phyloP scores from a whole-genome alignment of 2,797 vertebrate species.

The Rhinella marina region DNA sequence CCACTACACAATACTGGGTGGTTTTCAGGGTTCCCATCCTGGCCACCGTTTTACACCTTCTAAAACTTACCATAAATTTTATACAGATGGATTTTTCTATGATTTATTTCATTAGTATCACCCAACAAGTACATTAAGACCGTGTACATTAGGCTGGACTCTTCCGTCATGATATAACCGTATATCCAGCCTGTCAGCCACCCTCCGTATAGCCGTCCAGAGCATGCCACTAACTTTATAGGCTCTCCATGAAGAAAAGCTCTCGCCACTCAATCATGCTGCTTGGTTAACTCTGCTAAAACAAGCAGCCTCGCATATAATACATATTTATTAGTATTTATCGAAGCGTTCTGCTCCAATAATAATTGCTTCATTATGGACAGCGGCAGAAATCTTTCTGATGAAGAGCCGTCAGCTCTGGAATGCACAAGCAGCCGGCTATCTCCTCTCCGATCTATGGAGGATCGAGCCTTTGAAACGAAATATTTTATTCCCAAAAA shows the following conservation, averaged over 20 bases:
- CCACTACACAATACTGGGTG: neutral
- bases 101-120: neutral
- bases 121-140: too few relatives aligned
- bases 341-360: slow-evolving; percentile 60
- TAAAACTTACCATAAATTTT: neutral
- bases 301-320: slow-evolving; percentile 59
- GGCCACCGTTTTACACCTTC: neutral
- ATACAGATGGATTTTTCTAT: neutral
- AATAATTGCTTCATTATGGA: slow-evolving; percentile 63
- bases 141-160: neutral
- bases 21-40: neutral
- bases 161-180: neutral
- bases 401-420: slow-evolving; percentile 48
- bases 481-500: neutral
- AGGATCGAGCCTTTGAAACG: neutral
- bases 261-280: slow-evolving; percentile 51
- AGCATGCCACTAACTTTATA: slow-evolving; percentile 19
- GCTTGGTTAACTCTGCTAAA: slow-evolving; percentile 60
- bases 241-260: slow-evolving; percentile 28
- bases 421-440: slow-evolving; percentile 55
- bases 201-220: slow-evolving; percentile 16
- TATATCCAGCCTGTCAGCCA: neutral
- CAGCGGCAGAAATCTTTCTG: slow-evolving; percentile 58
- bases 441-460: slow-evolving; percentile 8
- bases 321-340: slow-evolving; percentile 63